A percentile compares a stretch with the other conserved stretches of the same genome.
phyloP scores from a whole-genome alignment of 2,797 vertebrate species.

The Acridotheres tristis region DNA sequence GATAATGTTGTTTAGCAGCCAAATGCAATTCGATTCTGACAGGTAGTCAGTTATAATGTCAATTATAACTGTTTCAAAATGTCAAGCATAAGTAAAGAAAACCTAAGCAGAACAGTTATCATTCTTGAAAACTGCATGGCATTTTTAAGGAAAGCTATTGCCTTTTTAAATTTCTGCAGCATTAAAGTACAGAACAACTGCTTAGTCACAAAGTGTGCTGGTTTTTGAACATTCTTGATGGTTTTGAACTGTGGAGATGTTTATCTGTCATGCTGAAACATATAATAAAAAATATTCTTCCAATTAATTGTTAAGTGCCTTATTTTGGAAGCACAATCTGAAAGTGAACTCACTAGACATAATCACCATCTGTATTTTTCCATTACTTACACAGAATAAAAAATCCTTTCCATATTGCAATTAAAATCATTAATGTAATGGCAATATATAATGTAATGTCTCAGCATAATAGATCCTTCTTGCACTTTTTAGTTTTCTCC shows the following conservation, averaged over 20 bases:
- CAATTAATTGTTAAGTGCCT: slow-evolving; percentile 20
- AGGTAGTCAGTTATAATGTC: slow-evolving; percentile 51
- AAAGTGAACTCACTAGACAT: slow-evolving; percentile 21
- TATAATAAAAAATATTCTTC: slow-evolving; percentile 46
- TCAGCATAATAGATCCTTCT: background rate
- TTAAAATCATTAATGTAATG: slow-evolving; percentile 26
- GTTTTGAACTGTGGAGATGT: slow-evolving; percentile 9
- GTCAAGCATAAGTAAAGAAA: slow-evolving; percentile 55
- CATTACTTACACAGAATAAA: slow-evolving; percentile 32
- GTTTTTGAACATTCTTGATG: background rate
- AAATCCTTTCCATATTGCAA: slow-evolving; percentile 4
- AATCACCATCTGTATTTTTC: slow-evolving; percentile 59
- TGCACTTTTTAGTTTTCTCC: background rate
- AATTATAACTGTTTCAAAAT: slow-evolving; percentile 60
- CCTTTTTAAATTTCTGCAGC: slow-evolving; percentile 27
- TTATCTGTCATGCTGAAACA: slow-evolving; percentile 36
- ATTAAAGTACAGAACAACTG: background rate
- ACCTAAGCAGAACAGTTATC: background rate
- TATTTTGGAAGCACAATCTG: slow-evolving; percentile 39
- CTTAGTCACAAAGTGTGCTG: background rate
- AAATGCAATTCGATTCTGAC: slow-evolving; percentile 14
- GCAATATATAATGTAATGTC: too few relatives aligned
- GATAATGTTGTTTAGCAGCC: slow-evolving; percentile 26
- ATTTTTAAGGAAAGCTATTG: slow-evolving; percentile 37
- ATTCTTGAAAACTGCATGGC: slow-evolving; percentile 15